Base-by-base conservation (phyloP, 2,113 vertebrate genomes). In the Malaclemys terrapin region DNA sequence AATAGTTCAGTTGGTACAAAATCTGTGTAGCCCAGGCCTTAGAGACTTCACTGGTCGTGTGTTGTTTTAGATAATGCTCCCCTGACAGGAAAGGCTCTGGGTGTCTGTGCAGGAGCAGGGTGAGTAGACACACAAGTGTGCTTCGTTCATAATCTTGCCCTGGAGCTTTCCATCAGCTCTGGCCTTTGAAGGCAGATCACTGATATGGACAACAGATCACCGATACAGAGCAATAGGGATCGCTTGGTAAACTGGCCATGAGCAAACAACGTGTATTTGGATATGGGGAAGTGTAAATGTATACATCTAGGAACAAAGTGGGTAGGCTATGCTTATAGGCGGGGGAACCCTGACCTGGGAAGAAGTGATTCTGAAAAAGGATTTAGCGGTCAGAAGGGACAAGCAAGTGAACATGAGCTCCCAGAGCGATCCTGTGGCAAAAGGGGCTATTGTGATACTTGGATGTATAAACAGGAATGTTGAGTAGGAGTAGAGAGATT, bases 241-340 rank as follows among this genome's bases (percentile, higher is more conserved):
- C 19, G 6, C 17, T 93, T 89, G 31, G 65, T 17, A 90, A 69
- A 7, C n/a, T 59, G 20, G 85, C 50, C 25, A 50, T 7, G 89
- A 84, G 31, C 13, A 25, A 45, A 69, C 13, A 78, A 4, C 91
- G 6, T 75, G 0, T 2, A 0, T 84, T 75, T 57, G 56, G 80
- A 0, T 2, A 27, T 25, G n/a, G 47, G 52, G 59, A 50, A 84
- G 17, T 0, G 0, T 38, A 31, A 2, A 0, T 79, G 57, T 5
- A 38, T 54, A 53, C 35, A 24, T 53, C 50, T 38, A 53, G n/a
- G 35, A n/a, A 84, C 78, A 35, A 95, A 78, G 62, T 53, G 19
- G 49, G 50, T 9, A 82, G 79, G 19, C 10, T 10, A 2, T 82
- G 3, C 49, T 16, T 1, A 2, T 85, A 31, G 4, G 5, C 1